phyloP scores from a whole-genome alignment of 1,140 invertebrate genomes.

The Drosophila micromelanica region DNA sequence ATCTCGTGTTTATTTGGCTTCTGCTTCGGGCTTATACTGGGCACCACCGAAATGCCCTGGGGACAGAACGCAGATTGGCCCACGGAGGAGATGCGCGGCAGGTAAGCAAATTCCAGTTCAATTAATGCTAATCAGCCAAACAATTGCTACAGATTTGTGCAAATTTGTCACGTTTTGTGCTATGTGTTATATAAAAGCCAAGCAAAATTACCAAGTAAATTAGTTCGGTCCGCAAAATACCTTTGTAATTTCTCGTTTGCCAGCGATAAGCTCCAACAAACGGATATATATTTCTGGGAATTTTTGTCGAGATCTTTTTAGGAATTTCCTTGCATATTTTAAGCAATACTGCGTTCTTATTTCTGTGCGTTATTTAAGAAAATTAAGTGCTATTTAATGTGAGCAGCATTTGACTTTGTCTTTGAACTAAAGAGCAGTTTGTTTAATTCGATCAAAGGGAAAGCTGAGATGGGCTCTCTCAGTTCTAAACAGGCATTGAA shows the following conservation, averaged over 20 bases:
- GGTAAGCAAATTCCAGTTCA: constrained; percentile 84
- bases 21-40: constrained; percentile 90
- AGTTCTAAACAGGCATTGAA: neutral
- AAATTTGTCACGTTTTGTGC: constrained; percentile 43
- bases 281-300: neutral
- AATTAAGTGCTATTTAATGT: neutral
- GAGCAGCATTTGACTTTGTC: neutral
- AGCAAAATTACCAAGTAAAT: constrained; percentile 18
- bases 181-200: constrained; percentile 1
- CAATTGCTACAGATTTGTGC: constrained; percentile 54
- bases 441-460: too few species aligned
- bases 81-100: constrained; percentile 92
- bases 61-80: constrained; percentile 90
- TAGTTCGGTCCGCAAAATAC: constrained; percentile 22
- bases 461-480: too few species aligned
- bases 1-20: constrained; percentile 91
- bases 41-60: constrained; percentile 91
- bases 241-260: neutral
- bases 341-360: neutral
- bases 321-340: neutral
- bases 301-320: neutral
- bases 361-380: neutral
- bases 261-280: neutral
- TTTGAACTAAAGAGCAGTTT: too few species aligned
- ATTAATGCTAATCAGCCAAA: constrained; percentile 50